These are phyloP conservation scores for Lamellibrachia luymesi DNA, from an alignment of 1,140 invertebrate species.

Conservation along the genomic window DNA sequence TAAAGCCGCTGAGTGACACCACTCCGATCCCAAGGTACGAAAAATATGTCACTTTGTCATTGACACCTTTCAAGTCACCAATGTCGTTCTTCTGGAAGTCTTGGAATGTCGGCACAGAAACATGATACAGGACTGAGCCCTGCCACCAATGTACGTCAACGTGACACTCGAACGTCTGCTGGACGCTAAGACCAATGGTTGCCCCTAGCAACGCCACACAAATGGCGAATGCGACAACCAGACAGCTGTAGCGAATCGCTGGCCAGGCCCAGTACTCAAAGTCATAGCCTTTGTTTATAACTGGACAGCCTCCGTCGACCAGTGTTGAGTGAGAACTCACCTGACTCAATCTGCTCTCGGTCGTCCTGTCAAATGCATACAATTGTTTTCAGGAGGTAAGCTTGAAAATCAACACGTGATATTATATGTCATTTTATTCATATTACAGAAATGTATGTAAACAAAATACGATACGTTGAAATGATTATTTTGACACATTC, in stretches of 20 bases:
- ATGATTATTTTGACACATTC: too few relatives aligned
- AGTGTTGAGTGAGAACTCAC: not conserved
- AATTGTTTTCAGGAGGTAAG: not conserved
- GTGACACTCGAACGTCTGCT: not conserved
- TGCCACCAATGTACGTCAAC: slow-evolving; percentile 17
- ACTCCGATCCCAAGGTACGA: not conserved
- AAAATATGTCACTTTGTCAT: not conserved
- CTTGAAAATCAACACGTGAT: too few relatives aligned
- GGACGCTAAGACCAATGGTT: not conserved
- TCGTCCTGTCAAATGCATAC: not conserved
- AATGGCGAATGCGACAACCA: slow-evolving; percentile 2
- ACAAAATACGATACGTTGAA: too few relatives aligned
- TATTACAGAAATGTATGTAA: too few relatives aligned
- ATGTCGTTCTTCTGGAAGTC: not conserved
- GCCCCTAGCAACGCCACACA: slow-evolving; percentile 6
- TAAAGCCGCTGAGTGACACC: slow-evolving; percentile 3
- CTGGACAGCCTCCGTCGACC: not conserved
- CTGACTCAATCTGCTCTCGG: not conserved
- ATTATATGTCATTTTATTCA: too few relatives aligned
- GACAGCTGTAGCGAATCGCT: not conserved
- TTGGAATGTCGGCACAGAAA: slow-evolving; percentile 10
- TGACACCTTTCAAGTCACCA: slow-evolving; percentile 15
- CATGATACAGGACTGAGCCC: not conserved
- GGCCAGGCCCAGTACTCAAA: slow-evolving; percentile 19
- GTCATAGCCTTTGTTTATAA: slow-evolving; percentile 4